These are phyloP conservation scores for Stomatorhinus walkeri DNA, from an alignment of 2,797 vertebrate species.

Conservation along the genomic window DNA sequence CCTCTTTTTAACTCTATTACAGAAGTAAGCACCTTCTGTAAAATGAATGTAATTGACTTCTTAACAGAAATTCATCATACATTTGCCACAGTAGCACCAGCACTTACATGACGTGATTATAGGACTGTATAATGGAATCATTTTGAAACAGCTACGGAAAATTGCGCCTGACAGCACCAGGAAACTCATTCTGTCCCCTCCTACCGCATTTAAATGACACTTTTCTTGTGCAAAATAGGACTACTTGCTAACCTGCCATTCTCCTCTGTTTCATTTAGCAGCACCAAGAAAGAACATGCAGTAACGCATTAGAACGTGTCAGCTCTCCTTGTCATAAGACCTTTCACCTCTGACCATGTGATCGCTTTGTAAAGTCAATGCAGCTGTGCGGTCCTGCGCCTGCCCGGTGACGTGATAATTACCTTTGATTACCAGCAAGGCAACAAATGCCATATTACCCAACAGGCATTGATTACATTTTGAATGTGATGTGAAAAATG, in stretches of 20 bases:
- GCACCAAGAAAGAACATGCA: not conserved
- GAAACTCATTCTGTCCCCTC: not conserved
- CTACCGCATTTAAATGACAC: not conserved
- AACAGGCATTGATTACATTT: not conserved
- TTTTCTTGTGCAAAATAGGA: not conserved
- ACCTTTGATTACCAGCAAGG: not conserved
- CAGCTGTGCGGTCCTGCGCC: not conserved
- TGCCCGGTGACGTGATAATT: not conserved
- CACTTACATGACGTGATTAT: not conserved
- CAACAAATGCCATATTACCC: not conserved
- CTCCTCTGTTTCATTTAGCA: not conserved
- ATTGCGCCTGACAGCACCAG: not conserved
- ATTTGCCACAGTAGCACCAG: not conserved
- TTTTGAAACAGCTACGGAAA: not conserved
- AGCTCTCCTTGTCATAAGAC: not conserved
- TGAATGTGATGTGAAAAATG: not conserved
- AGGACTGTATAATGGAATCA: not conserved
- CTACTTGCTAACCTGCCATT: not conserved
- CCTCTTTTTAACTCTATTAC: not conserved
- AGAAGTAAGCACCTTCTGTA: not conserved
- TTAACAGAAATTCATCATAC: slow-evolving; percentile 4
- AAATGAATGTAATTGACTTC: not conserved
- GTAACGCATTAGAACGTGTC: not conserved
- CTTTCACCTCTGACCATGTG: not conserved
- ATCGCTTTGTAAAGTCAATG: not conserved